A percentile compares a stretch with the other conserved stretches of the same genome.
Conservation (phyloP, 1,140 invertebrate species). For the Habropoda laboriosa region DNA sequence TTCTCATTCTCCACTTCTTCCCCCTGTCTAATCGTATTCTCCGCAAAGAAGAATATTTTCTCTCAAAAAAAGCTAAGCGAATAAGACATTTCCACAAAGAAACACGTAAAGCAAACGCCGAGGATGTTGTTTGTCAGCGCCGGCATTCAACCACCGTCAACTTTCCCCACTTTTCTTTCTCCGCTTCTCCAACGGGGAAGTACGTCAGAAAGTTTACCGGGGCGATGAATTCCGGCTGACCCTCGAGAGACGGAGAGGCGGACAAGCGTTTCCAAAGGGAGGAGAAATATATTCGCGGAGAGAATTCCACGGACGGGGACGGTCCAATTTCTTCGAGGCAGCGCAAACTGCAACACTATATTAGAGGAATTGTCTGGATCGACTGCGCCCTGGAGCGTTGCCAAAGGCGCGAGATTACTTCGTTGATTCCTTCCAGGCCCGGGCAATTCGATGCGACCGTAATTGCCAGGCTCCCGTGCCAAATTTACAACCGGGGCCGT, state of each 20-base stretch:
- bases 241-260: too few relatives aligned
- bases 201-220: background rate
- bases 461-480: conserved; percentile 44
- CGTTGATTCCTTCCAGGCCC: conserved; percentile 42
- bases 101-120: background rate
- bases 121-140: background rate
- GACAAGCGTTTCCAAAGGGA: background rate
- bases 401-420: conserved; percentile 45
- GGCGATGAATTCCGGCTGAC: background rate
- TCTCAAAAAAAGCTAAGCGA: too few relatives aligned
- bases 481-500: conserved; percentile 28
- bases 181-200: background rate
- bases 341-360: conserved; percentile 18
- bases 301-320: background rate
- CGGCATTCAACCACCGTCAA: too few relatives aligned
- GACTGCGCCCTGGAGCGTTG: conserved; percentile 16
- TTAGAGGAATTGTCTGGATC: conserved; percentile 31
- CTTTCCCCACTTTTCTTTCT: background rate
- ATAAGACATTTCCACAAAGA: too few relatives aligned
- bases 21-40: too few relatives aligned
- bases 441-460: conserved; percentile 38
- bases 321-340: conserved; percentile 6
- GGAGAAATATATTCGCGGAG: background rate
- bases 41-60: too few relatives aligned
- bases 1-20: too few relatives aligned